Evolutionary conservation across 2,797 vertebrate genomes (phyloP).

Genomic region (Sebastes steindachneri): DNA sequence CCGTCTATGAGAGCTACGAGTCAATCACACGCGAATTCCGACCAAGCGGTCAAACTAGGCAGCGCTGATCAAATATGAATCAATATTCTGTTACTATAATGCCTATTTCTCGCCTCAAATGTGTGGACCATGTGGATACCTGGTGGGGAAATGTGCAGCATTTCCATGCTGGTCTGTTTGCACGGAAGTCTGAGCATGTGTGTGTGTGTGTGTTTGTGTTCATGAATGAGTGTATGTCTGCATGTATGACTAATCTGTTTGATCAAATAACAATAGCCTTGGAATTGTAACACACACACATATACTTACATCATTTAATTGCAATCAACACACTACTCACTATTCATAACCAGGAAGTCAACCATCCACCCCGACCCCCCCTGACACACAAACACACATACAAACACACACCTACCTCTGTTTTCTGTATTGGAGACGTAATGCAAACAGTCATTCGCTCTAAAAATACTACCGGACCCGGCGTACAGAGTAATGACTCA

Average conservation of each 20-base stretch:
- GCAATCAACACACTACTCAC: conserved; percentile 44
- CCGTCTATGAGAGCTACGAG: too few species aligned
- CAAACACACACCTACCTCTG: conserved; percentile 1
- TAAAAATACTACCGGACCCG: conserved; percentile 32
- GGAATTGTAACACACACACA: conserved; percentile 2
- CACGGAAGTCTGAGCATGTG: not conserved
- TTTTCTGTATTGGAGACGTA: conserved; percentile 29
- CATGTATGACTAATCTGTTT: conserved; percentile 17
- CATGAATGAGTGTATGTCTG: conserved; percentile 27
- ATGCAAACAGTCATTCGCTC: conserved; percentile 47
- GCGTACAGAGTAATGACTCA: not conserved
- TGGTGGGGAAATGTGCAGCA: not conserved
- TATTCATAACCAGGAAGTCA: conserved; percentile 57
- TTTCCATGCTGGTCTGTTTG: conserved; percentile 10
- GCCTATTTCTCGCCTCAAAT: too few species aligned
- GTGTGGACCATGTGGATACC: not conserved
- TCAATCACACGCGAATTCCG: too few species aligned
- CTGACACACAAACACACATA: not conserved
- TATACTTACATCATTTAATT: conserved; percentile 56
- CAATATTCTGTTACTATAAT: too few species aligned
- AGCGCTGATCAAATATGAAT: too few species aligned
- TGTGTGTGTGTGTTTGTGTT: not conserved
- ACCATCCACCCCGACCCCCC: not conserved
- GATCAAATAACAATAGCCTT: conserved; percentile 51
- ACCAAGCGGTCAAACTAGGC: too few species aligned